Conservation (phyloP, 2,888 invertebrate species). For the Glyphotaelius pellucidus region DNA sequence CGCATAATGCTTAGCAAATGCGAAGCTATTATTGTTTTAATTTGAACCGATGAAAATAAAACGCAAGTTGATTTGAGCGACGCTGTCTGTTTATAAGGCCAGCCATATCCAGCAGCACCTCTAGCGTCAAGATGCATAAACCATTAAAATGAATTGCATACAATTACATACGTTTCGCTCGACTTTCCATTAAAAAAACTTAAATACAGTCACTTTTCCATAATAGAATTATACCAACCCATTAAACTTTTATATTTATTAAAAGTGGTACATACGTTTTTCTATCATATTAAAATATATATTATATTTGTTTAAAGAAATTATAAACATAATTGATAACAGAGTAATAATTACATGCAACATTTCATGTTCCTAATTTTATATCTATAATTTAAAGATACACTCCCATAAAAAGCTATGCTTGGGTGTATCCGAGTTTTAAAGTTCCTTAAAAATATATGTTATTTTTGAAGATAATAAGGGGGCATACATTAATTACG, state of each 20-base stretch:
- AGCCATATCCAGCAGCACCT: not conserved
- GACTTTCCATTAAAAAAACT: not conserved
- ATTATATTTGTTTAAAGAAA: too few species aligned
- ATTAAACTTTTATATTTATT: not conserved
- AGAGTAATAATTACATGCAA: too few species aligned
- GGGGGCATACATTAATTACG: too few species aligned
- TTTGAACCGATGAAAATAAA: not conserved
- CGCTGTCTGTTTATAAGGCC: not conserved
- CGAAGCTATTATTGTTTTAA: conserved; percentile 2
- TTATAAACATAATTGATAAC: too few species aligned
- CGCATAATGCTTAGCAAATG: not conserved
- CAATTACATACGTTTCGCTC: not conserved
- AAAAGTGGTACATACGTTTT: not conserved
- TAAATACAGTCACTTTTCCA: not conserved
- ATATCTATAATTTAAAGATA: too few species aligned
- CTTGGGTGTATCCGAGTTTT: too few species aligned
- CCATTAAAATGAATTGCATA: not conserved
- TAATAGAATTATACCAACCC: not conserved
- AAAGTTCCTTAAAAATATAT: too few species aligned
- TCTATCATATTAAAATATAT: too few species aligned
- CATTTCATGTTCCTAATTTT: too few species aligned
- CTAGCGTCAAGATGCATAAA: not conserved
- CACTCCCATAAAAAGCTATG: too few species aligned
- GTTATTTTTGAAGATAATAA: too few species aligned
- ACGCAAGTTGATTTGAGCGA: not conserved